Percentiles rank a stretch among this genome's conserved stretches.
These are phyloP conservation scores for Sturnus vulgaris DNA, from an alignment of 2,113 vertebrate species.

Conservation along the genomic window DNA sequence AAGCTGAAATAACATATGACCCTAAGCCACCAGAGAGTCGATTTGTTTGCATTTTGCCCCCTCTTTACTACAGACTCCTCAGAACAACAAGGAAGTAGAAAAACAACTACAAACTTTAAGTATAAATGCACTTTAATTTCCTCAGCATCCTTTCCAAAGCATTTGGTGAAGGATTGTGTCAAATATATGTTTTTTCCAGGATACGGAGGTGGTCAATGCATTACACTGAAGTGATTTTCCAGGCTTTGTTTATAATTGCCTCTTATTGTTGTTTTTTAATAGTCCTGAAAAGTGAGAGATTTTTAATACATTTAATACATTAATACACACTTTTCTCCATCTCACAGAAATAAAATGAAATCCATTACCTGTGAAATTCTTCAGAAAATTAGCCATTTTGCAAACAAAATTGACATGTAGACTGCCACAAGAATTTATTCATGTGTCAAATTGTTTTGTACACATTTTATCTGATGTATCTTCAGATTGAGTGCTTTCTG, in stretches of 20 bases:
- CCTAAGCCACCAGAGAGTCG: background rate
- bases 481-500: background rate
- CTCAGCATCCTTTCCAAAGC: background rate
- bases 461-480: background rate
- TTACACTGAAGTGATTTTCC: background rate
- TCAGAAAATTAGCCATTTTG: background rate
- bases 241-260: background rate
- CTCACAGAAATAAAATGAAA: background rate
- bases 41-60: background rate
- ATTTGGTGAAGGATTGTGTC: background rate
- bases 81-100: background rate
- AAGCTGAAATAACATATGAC: background rate
- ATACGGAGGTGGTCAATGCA: background rate
- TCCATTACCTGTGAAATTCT: background rate
- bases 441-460: background rate
- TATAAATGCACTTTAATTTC: background rate
- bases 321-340: background rate
- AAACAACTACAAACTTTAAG: background rate
- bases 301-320: background rate
- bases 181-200: background rate
- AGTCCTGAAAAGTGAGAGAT: background rate
- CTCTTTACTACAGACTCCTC: background rate
- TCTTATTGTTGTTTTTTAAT: background rate
- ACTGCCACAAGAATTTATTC: background rate
- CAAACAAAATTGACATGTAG: background rate